Percentiles rank a stretch among this genome's conserved stretches.
These are phyloP conservation scores for Eupelmus urozonus DNA, from an alignment of 2,888 invertebrate genomes.

Conservation along the genomic window DNA sequence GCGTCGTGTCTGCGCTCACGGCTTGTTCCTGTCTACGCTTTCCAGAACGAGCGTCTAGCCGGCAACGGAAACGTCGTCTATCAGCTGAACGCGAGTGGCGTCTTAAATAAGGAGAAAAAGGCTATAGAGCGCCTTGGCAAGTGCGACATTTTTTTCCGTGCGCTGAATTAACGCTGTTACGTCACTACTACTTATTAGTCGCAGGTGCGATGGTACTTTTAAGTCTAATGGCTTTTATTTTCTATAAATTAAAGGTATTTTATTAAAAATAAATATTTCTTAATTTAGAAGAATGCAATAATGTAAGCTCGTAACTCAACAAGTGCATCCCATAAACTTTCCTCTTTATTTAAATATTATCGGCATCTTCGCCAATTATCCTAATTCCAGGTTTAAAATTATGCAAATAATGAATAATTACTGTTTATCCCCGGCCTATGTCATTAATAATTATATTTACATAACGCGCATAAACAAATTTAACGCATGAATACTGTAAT, in stretches of 20 bases:
- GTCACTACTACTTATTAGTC: no score
- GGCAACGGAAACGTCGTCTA: conserved; percentile 1
- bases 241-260: no score
- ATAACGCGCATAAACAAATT: conserved; percentile 25
- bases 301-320: background rate
- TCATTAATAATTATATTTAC: conserved; percentile 40
- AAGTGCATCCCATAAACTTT: background rate
- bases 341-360: conserved; percentile 17
- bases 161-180: no score
- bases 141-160: no score
- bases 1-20: background rate
- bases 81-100: background rate
- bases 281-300: background rate
- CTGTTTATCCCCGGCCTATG: conserved; percentile 3
- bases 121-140: no score
- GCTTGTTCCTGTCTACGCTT: background rate
- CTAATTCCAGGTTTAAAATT: conserved; percentile 12
- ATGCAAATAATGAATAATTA: conserved; percentile 9
- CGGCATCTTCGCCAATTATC: conserved; percentile 19
- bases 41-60: background rate
- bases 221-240: no score
- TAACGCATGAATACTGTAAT: conserved; percentile 20
- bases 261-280: no score
- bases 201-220: no score
- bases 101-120: background rate